A percentile compares a stretch with the other conserved stretches of the same genome.
Evolutionary conservation across 2,888 invertebrate genomes (phyloP).

Genomic region (Apeira syringaria): DNA sequence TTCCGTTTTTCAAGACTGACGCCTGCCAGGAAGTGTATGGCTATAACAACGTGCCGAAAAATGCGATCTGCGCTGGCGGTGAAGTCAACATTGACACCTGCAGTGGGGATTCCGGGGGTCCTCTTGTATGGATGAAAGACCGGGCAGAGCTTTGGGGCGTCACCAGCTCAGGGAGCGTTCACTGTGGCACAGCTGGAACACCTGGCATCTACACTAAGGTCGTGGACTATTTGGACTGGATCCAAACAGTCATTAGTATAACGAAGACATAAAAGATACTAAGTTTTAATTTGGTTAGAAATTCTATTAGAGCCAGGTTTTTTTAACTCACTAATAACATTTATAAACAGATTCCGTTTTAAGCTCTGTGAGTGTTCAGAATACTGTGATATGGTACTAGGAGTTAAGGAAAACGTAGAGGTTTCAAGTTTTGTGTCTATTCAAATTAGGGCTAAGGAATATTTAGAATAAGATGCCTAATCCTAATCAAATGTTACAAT

Average conservation of each 20-base stretch:
- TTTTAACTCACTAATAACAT: background rate
- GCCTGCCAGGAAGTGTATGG: slow-evolving; percentile 41
- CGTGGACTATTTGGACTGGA: slow-evolving; percentile 48
- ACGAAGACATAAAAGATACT: too few species aligned
- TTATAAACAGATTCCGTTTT: background rate
- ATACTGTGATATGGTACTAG: background rate
- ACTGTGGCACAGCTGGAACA: slow-evolving; percentile 46
- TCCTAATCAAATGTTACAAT: too few species aligned
- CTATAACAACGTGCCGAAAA: slow-evolving; percentile 35
- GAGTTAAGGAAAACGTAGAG: background rate
- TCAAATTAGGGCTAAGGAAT: too few species aligned
- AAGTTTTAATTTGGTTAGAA: too few species aligned
- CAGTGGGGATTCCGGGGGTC: slow-evolving; percentile 62
- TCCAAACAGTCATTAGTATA: slow-evolving; percentile 30
- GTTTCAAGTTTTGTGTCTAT: background rate
- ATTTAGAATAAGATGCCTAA: too few species aligned
- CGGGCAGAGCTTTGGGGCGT: slow-evolving; percentile 51
- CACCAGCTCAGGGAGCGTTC: slow-evolving; percentile 46
- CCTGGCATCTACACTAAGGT: slow-evolving; percentile 61
- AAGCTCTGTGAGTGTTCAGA: background rate
- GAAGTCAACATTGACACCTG: slow-evolving; percentile 51
- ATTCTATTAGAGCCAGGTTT: background rate
- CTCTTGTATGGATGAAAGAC: slow-evolving; percentile 41
- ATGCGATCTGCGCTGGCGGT: slow-evolving; percentile 58
- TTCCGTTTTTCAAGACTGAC: slow-evolving; percentile 42